phyloP scores from a whole-genome alignment of 2,797 vertebrate genomes.

The Eurystomus glaucurus region DNA sequence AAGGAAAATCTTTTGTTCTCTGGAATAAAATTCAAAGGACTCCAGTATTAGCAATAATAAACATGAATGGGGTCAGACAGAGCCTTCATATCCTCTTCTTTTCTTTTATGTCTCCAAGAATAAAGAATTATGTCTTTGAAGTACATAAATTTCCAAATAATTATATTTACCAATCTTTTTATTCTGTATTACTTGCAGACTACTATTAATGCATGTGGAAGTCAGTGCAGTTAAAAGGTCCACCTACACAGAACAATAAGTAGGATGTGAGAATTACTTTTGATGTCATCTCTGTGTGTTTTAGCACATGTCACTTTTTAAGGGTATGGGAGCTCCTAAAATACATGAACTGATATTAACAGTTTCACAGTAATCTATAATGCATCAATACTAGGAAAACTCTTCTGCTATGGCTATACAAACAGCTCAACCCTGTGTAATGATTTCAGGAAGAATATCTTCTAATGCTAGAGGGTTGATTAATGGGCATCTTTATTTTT shows the following conservation, averaged over 20 bases:
- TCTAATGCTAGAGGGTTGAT: neutral
- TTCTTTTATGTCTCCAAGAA: neutral
- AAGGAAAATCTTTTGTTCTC: neutral
- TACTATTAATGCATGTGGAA: neutral
- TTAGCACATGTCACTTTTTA: neutral
- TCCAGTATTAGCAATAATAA: neutral
- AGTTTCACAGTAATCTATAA: neutral
- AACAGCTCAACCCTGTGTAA: neutral
- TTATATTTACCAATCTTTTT: neutral
- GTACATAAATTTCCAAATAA: neutral
- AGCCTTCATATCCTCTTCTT: neutral
- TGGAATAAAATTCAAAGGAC: neutral
- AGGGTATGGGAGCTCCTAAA: neutral
- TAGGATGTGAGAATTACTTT: neutral
- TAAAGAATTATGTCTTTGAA: neutral
- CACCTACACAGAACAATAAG: neutral
- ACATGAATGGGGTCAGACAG: neutral
- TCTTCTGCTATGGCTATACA: neutral
- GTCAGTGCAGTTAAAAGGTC: neutral
- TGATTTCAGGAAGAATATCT: neutral
- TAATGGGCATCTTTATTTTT: constrained; percentile 40
- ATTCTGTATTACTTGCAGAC: neutral
- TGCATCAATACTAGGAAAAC: neutral
- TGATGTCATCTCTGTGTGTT: neutral
- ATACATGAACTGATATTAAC: neutral